Evolutionary conservation across 2,888 invertebrate genomes (phyloP).

Genomic region (Sarcophaga variegata): DNA sequence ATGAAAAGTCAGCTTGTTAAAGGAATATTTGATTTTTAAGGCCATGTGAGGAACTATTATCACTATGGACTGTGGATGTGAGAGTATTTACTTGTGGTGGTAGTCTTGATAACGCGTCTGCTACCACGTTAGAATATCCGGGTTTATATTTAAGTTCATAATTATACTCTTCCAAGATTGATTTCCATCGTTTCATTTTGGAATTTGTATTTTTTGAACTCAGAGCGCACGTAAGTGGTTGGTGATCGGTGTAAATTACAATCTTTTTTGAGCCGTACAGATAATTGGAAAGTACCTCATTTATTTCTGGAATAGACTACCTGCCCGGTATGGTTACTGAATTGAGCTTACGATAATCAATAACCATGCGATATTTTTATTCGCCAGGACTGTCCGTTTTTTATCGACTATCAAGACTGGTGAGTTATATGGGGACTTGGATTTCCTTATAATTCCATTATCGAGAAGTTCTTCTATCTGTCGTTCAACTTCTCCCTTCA

Average conservation of each 20-base stretch:
- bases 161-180: not conserved
- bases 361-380: not conserved
- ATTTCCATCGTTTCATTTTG: no score
- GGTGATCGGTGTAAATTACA: conserved; percentile 54
- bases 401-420: conserved; percentile 19
- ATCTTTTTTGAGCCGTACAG: conserved; percentile 55
- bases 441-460: conserved; percentile 24
- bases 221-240: conserved; percentile 53
- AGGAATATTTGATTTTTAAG: conserved; percentile 48
- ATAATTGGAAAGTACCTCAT: conserved; percentile 5
- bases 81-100: not conserved
- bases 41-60: conserved; percentile 45
- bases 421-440: conserved; percentile 25
- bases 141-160: not conserved
- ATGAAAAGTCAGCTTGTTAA: not conserved
- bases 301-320: conserved; percentile 15
- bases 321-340: not conserved
- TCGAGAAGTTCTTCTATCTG: conserved; percentile 2
- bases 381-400: conserved; percentile 6
- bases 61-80: conserved; percentile 12
- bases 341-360: no score
- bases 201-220: conserved; percentile 56
- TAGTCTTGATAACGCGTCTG: conserved; percentile 73
- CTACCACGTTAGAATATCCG: not conserved
- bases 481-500: not conserved